Evolutionary conservation across 2,113 vertebrate species (phyloP).

Genomic region (Geococcyx californianus): DNA sequence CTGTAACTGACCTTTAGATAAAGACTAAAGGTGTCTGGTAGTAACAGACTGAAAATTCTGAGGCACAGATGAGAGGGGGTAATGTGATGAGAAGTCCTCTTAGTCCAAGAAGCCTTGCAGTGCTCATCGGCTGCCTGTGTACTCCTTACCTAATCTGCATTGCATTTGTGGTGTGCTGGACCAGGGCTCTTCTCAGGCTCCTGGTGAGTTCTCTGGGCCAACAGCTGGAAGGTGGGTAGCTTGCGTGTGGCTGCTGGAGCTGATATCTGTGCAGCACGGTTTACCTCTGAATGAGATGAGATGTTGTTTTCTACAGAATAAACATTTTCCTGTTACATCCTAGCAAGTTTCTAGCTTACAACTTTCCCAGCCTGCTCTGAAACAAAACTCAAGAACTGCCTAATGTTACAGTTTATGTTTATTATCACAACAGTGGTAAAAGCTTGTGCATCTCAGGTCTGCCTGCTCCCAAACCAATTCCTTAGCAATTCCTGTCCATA

Average conservation of each 20-base stretch:
- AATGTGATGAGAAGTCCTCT: not conserved
- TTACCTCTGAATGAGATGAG: not conserved
- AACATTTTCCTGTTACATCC: not conserved
- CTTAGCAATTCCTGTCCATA: not conserved
- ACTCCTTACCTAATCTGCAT: not conserved
- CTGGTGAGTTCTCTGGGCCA: not conserved
- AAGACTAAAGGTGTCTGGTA: not conserved
- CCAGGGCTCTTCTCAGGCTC: not conserved
- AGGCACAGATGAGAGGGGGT: not conserved
- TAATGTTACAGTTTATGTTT: not conserved
- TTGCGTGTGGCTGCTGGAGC: not conserved
- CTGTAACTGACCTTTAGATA: not conserved
- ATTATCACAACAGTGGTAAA: not conserved
- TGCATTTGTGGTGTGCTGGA: not conserved
- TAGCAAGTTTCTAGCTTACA: not conserved
- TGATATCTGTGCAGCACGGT: not conserved
- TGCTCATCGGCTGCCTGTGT: not conserved
- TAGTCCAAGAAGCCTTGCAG: not conserved
- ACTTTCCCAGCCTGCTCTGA: not conserved
- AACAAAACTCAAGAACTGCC: not conserved
- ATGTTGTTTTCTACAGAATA: not conserved
- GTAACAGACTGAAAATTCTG: not conserved
- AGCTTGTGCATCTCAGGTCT: not conserved
- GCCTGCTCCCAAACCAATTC: not conserved
- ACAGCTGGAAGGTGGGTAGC: not conserved